Conservation (phyloP, 2,888 invertebrate species). For the Andrena camellia region DNA sequence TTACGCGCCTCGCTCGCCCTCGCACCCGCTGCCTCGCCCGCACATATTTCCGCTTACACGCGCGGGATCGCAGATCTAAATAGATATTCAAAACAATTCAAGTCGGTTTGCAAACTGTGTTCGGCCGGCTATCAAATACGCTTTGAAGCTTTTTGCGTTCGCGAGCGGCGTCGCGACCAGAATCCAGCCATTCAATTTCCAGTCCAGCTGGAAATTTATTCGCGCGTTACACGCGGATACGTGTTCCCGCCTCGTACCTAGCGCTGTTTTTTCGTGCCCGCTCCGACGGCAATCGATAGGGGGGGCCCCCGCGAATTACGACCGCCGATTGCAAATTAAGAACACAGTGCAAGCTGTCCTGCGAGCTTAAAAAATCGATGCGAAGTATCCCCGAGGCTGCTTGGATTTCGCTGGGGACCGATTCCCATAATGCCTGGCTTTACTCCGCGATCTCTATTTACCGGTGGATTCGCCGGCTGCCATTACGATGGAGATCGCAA, state of each 20-base stretch:
- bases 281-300: background rate
- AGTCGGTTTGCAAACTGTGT: slow-evolving; percentile 55
- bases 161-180: background rate
- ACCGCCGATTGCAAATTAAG: slow-evolving; percentile 20
- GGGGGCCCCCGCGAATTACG: background rate
- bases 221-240: slow-evolving; percentile 3
- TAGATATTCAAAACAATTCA: slow-evolving; percentile 58
- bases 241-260: background rate
- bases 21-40: background rate
- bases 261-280: background rate
- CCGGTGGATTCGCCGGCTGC: slow-evolving; percentile 37
- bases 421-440: slow-evolving; percentile 12
- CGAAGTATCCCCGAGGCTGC: slow-evolving; percentile 1
- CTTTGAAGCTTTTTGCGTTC: slow-evolving; percentile 30
- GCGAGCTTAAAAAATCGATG: background rate
- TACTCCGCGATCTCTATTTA: slow-evolving; percentile 39
- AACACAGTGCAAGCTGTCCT: background rate
- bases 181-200: slow-evolving; percentile 4
- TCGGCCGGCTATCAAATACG: slow-evolving; percentile 35
- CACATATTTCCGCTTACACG: slow-evolving; percentile 57
- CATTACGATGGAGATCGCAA: slow-evolving; percentile 16
- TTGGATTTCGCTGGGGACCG: slow-evolving; percentile 11
- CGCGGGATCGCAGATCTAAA: slow-evolving; percentile 45
- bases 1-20: slow-evolving; percentile 54
- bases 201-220: slow-evolving; percentile 7